A percentile compares a stretch with the other conserved stretches of the same genome.
phyloP scores from a whole-genome alignment of 2,113 vertebrate species.

The Platysternon megacephalum region DNA sequence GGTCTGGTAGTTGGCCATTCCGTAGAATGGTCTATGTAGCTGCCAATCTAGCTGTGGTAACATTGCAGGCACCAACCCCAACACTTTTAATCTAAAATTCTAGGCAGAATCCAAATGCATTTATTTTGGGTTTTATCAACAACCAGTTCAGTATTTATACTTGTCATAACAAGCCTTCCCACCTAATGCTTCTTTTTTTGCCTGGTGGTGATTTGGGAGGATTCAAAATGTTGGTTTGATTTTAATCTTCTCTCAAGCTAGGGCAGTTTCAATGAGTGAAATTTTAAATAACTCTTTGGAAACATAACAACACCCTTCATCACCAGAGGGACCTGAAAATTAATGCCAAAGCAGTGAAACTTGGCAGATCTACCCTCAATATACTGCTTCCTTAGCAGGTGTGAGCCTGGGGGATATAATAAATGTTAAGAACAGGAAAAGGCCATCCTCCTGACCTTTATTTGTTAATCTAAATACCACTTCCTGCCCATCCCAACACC shows the following conservation, averaged over 20 bases:
- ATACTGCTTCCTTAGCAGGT: slow-evolving; percentile 5
- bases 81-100: neutral
- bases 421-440: slow-evolving; percentile 22
- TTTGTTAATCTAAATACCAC: neutral
- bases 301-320: slow-evolving; percentile 34
- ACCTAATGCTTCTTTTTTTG: slow-evolving; percentile 14
- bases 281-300: slow-evolving; percentile 60
- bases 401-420: neutral
- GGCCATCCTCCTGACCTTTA: neutral
- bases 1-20: neutral
- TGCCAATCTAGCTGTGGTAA: neutral
- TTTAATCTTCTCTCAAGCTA: slow-evolving; percentile 48
- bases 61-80: neutral
- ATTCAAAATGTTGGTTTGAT: slow-evolving; percentile 33
- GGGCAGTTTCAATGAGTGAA: slow-evolving; percentile 47
- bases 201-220: slow-evolving; percentile 34
- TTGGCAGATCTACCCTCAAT: slow-evolving; percentile 23
- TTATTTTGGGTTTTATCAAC: slow-evolving; percentile 20
- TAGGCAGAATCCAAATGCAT: slow-evolving; percentile 17
- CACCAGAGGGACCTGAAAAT: slow-evolving; percentile 49
- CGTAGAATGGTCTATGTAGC: neutral
- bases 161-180: slow-evolving; percentile 38
- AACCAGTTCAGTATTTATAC: neutral
- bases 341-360: slow-evolving; percentile 56
- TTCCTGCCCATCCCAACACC: neutral